These are phyloP conservation scores for Gymnobelideus leadbeateri DNA, from an alignment of 2,113 vertebrate genomes.

Conservation along the genomic window DNA sequence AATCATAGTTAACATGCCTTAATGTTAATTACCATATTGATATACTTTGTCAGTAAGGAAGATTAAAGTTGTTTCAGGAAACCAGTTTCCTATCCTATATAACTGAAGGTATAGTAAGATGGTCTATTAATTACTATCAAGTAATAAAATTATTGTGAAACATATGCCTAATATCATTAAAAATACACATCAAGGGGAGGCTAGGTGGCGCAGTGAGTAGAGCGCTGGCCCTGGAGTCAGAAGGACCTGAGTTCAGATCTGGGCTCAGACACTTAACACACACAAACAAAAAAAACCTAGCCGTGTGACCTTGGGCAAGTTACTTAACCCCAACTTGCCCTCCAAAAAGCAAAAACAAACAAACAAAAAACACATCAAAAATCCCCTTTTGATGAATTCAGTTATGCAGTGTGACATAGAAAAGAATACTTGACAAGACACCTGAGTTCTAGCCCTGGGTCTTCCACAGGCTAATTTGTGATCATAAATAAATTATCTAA, in stretches of 20 bases:
- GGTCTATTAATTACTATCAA: neutral
- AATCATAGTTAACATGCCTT: neutral
- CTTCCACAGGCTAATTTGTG: neutral
- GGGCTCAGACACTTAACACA: no score
- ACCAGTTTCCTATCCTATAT: neutral
- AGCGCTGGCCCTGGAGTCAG: no score
- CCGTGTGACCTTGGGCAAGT: no score
- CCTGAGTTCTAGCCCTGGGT: neutral
- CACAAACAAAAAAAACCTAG: no score
- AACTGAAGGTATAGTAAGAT: neutral
- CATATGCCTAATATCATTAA: neutral
- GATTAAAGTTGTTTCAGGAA: constrained; percentile 35
- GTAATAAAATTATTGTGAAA: neutral
- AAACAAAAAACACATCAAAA: neutral
- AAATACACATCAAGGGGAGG: neutral
- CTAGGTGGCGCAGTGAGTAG: no score
- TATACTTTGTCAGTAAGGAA: neutral
- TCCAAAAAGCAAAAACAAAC: no score
- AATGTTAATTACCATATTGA: neutral
- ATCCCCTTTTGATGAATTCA: neutral
- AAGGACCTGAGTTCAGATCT: no score
- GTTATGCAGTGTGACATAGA: neutral
- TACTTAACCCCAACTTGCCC: no score
- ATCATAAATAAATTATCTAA: neutral
- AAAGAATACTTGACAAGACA: neutral